These are phyloP conservation scores for Etheostoma spectabile DNA, from an alignment of 2,113 vertebrate species.

Conservation along the genomic window DNA sequence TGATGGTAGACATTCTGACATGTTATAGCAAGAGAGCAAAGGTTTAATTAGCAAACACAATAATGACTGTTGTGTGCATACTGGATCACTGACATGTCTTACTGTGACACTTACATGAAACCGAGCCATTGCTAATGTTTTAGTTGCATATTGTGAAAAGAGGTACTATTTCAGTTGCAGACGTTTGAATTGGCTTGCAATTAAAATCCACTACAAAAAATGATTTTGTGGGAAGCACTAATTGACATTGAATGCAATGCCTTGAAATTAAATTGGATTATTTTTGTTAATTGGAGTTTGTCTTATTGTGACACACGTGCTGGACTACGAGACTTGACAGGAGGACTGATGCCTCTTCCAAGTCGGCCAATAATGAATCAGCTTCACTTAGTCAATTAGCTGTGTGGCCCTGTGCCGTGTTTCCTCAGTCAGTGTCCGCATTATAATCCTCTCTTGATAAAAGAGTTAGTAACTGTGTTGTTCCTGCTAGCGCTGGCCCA, in stretches of 20 bases:
- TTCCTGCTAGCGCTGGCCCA: conserved; percentile 4
- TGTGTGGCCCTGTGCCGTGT: conserved; percentile 44
- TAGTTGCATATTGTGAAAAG: neutral
- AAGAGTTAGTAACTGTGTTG: conserved; percentile 41
- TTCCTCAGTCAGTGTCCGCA: conserved; percentile 51
- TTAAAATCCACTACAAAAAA: neutral
- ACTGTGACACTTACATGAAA: neutral
- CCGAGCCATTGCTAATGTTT: conserved; percentile 3
- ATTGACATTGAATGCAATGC: conserved; percentile 22
- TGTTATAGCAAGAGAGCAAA: neutral
- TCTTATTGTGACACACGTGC: conserved; percentile 31
- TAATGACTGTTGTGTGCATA: neutral
- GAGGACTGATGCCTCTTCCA: conserved; percentile 32
- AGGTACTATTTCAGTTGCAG: neutral
- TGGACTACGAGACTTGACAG: conserved; percentile 31
- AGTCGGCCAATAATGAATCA: conserved; percentile 39
- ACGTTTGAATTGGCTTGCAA: neutral
- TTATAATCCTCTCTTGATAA: conserved; percentile 52
- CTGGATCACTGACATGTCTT: neutral
- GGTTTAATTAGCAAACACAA: neutral
- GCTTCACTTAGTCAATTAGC: conserved; percentile 49
- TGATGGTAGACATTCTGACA: neutral
- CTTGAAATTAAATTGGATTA: conserved; percentile 38
- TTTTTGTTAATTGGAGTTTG: conserved; percentile 39
- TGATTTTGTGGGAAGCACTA: neutral